phyloP scores from a whole-genome alignment of 2,113 vertebrate species.

The Bothrops jararaca region DNA sequence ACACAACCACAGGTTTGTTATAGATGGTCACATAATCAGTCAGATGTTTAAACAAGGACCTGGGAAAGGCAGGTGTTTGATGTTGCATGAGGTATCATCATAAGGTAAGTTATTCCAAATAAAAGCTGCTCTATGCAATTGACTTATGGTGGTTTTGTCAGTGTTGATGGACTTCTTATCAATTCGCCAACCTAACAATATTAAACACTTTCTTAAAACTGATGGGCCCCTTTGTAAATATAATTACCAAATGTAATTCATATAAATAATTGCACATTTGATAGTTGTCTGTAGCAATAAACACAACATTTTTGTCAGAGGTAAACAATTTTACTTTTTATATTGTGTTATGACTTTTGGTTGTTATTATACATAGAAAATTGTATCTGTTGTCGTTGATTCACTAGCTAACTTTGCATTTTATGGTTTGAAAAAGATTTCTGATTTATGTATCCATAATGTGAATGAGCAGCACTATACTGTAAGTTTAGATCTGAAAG shows the following conservation, averaged over 20 bases:
- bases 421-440: neutral
- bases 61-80: neutral
- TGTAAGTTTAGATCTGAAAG: neutral
- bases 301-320: constrained; percentile 36
- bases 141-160: neutral
- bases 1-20: neutral
- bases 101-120: neutral
- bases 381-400: constrained; percentile 5
- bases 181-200: neutral
- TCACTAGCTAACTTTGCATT: neutral
- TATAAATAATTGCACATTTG: neutral
- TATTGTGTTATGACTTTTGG: neutral
- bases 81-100: neutral
- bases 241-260: neutral
- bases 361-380: constrained; percentile 3
- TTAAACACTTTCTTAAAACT: neutral
- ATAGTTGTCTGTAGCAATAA: neutral
- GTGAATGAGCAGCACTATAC: neutral
- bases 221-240: neutral
- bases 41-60: neutral
- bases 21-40: neutral
- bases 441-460: neutral
- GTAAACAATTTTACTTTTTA: constrained; percentile 24
- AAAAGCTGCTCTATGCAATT: neutral
- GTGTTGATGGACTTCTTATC: neutral